Evolutionary conservation across 2,797 vertebrate genomes (phyloP).

Genomic region (Antennarius maculatus): DNA sequence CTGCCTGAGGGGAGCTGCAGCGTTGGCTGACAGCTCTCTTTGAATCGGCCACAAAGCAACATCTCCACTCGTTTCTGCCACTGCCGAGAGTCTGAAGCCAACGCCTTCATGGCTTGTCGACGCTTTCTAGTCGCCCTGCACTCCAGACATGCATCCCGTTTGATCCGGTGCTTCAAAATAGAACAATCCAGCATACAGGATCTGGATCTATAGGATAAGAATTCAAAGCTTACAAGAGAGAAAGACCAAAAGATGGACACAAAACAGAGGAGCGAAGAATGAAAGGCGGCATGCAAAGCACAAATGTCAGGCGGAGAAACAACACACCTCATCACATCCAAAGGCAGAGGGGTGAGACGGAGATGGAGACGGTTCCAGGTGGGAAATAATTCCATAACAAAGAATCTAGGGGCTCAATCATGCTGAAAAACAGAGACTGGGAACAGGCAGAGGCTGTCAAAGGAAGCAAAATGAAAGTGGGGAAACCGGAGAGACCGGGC

Average conservation of each 20-base stretch:
- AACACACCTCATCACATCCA: conserved; percentile 39
- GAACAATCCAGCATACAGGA: no score
- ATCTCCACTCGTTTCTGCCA: no score
- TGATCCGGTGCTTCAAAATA: no score
- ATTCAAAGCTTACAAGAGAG: neutral
- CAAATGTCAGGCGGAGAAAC: conserved; percentile 33
- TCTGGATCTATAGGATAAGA: neutral
- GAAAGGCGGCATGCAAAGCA: conserved; percentile 31
- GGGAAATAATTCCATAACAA: conserved; percentile 39
- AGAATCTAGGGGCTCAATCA: conserved; percentile 32
- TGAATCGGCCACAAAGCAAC: no score
- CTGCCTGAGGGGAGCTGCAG: no score
- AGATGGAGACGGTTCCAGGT: conserved; percentile 37
- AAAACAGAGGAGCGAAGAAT: conserved; percentile 2
- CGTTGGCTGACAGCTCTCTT: no score
- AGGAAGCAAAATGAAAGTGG: conserved; percentile 49
- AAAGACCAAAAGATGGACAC: conserved; percentile 6
- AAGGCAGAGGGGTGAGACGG: conserved; percentile 29
- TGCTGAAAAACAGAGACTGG: conserved; percentile 41
- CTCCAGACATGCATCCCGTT: no score
- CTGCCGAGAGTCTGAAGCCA: no score
- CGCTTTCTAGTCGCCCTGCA: no score
- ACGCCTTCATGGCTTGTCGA: no score
- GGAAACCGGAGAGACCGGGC: conserved; percentile 53
- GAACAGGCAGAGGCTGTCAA: conserved; percentile 44